Evolutionary conservation across 2,888 invertebrate species (phyloP).

Genomic region (Zele albiditarsus): DNA sequence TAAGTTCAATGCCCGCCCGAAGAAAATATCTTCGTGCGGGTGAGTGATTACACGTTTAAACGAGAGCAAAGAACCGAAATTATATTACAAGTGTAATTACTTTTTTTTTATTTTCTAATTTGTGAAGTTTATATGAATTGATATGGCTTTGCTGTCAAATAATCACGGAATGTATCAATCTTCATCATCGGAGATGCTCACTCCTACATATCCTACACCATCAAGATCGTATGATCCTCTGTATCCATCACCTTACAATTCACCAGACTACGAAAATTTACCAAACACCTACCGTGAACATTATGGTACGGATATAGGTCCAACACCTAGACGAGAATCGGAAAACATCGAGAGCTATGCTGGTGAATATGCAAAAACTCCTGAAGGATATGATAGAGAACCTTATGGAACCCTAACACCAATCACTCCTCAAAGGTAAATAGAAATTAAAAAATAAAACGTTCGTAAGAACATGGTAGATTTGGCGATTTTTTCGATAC

Average conservation of each 20-base stretch:
- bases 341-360: constrained; percentile 51
- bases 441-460: background rate
- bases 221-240: constrained; percentile 58
- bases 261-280: constrained; percentile 61
- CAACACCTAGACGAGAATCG: constrained; percentile 58
- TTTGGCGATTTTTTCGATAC: constrained; percentile 2
- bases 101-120: background rate
- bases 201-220: constrained; percentile 54
- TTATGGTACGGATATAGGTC: constrained; percentile 57
- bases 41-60: constrained; percentile 5
- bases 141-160: constrained; percentile 67
- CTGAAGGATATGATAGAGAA: constrained; percentile 63
- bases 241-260: constrained; percentile 65
- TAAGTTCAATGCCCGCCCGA: constrained; percentile 26
- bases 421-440: constrained; percentile 66
- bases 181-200: constrained; percentile 59
- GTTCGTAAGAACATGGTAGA: background rate
- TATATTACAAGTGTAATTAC: background rate
- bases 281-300: constrained; percentile 57
- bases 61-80: background rate
- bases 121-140: background rate
- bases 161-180: constrained; percentile 62
- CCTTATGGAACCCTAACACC: constrained; percentile 64
- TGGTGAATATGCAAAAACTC: constrained; percentile 60
- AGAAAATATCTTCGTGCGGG: constrained; percentile 27